These are phyloP conservation scores for Oriolus oriolus DNA, from an alignment of 2,113 vertebrate genomes.

Conservation along the genomic window DNA sequence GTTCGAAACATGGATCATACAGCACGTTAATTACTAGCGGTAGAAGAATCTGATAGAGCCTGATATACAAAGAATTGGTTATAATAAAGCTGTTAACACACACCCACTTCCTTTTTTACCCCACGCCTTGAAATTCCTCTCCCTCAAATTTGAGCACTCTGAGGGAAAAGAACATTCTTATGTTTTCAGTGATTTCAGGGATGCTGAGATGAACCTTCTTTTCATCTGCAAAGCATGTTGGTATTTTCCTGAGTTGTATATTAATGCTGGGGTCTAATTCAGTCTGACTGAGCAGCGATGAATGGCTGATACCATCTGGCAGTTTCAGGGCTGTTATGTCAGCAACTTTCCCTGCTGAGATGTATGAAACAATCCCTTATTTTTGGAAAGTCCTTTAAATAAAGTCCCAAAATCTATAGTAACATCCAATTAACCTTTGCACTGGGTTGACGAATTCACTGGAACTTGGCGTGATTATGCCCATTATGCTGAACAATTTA, in stretches of 20 bases:
- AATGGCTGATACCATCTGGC: neutral
- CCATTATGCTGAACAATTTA: neutral
- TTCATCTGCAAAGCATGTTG: neutral
- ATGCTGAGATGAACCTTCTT: neutral
- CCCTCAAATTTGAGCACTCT: neutral
- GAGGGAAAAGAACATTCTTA: neutral
- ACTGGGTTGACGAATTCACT: neutral
- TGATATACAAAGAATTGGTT: neutral
- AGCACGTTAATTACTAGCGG: neutral
- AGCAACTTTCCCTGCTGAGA: neutral
- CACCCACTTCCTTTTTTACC: neutral
- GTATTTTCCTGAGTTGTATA: neutral
- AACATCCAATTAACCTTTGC: neutral
- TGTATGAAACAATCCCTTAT: neutral
- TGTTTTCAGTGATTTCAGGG: neutral
- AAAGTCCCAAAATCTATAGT: neutral
- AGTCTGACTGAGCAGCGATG: neutral
- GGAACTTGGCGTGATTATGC: neutral
- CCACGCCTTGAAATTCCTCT: neutral
- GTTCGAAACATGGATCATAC: neutral
- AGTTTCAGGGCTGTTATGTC: neutral
- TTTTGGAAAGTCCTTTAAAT: neutral
- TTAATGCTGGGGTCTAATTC: neutral
- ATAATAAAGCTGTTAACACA: neutral
- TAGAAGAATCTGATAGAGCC: neutral